These are phyloP conservation scores for Apotomis capreana DNA, from an alignment of 2,888 invertebrate genomes.

Conservation along the genomic window DNA sequence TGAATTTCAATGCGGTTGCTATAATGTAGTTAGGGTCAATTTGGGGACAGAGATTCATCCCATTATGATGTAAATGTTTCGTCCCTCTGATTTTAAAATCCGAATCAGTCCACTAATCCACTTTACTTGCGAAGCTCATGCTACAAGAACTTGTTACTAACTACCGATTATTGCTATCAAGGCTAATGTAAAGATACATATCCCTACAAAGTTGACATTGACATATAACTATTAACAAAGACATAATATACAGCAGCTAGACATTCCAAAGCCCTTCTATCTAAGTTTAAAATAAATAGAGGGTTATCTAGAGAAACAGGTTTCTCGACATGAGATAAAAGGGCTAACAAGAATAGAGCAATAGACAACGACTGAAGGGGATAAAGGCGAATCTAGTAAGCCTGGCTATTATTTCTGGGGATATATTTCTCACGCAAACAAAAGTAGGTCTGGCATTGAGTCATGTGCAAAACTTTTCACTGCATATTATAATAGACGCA, in stretches of 20 bases:
- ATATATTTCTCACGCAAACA: constrained; percentile 70
- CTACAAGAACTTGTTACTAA: constrained; percentile 8
- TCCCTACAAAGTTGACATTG: constrained; percentile 20
- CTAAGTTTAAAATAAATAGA: constrained; percentile 47
- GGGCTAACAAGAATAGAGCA: constrained; percentile 55
- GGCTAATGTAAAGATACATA: constrained; percentile 11
- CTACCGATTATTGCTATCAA: constrained; percentile 12
- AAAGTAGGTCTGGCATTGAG: constrained; percentile 27
- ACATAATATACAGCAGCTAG: constrained; percentile 52
- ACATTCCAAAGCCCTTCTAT: constrained; percentile 54
- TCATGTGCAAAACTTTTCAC: constrained; percentile 40
- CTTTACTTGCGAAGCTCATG: constrained; percentile 15
- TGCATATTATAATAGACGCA: constrained; percentile 1
- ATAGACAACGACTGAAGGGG: constrained; percentile 51
- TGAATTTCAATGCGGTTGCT: constrained; percentile 28
- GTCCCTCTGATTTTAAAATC: constrained; percentile 26
- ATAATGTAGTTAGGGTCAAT: constrained; percentile 27
- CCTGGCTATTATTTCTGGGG: constrained; percentile 58
- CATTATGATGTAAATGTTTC: constrained; percentile 35
- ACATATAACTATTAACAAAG: constrained; percentile 21
- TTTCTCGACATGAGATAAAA: constrained; percentile 61
- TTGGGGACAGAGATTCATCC: constrained; percentile 29
- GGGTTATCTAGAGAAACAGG: constrained; percentile 68
- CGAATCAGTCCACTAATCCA: neutral
- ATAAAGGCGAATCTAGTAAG: constrained; percentile 60